A percentile compares a stretch with the other conserved stretches of the same genome.
phyloP scores from a whole-genome alignment of 2,113 vertebrate genomes.

The Spizaetus ornatus region DNA sequence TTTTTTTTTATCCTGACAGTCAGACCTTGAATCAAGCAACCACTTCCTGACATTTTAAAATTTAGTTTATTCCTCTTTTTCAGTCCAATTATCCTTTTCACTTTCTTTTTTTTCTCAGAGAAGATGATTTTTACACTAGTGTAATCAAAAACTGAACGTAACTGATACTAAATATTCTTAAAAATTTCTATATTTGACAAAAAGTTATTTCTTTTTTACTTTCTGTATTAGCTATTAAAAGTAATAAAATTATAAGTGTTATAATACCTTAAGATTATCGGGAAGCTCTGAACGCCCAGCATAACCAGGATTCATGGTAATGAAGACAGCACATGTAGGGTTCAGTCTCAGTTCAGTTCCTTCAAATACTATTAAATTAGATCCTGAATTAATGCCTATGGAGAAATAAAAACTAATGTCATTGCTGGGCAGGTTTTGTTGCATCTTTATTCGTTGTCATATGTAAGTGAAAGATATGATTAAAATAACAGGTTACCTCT shows the following conservation, averaged over 20 bases:
- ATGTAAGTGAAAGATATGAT: neutral
- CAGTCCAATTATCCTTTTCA: neutral
- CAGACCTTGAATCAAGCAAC: neutral
- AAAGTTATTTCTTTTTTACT: neutral
- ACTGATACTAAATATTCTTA: neutral
- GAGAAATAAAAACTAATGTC: neutral
- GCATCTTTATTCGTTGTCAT: neutral
- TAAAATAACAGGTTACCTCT: conserved; percentile 77
- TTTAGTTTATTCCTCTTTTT: neutral
- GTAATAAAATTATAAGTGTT: neutral
- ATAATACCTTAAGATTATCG: conserved; percentile 87
- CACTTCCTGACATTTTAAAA: neutral
- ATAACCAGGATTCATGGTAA: conserved; percentile 94
- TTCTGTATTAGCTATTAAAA: neutral
- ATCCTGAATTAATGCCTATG: conserved; percentile 80
- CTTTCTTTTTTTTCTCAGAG: neutral
- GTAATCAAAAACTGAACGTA: neutral
- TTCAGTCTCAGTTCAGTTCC: conserved; percentile 87
- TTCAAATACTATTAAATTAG: conserved; percentile 83
- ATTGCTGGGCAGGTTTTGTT: neutral
- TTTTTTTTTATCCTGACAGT: neutral
- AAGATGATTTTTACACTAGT: neutral
- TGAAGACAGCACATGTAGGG: conserved; percentile 89
- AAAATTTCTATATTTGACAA: neutral
- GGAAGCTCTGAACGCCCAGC: conserved; percentile 90